Conservation (phyloP, 2,888 invertebrate genomes). For the Cheilosia scutellata region DNA sequence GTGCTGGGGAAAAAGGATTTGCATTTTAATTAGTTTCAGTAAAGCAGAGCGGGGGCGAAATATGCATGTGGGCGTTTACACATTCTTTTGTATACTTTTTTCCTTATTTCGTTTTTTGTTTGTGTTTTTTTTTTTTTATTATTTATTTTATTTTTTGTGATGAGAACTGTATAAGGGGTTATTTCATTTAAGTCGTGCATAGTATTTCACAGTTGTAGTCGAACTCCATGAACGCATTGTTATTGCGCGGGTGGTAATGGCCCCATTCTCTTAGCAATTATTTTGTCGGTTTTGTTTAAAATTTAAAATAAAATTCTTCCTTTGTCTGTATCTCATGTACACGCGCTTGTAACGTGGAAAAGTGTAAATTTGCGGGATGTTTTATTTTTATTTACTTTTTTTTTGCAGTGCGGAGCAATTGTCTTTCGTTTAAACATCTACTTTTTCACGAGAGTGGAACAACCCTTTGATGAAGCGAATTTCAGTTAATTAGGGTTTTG, state of each 20-base stretch:
- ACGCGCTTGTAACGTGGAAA: slow-evolving; percentile 31
- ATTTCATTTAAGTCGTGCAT: slow-evolving; percentile 53
- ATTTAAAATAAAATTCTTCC: slow-evolving; percentile 46
- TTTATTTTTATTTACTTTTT: slow-evolving; percentile 10
- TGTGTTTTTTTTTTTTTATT: slow-evolving; percentile 2
- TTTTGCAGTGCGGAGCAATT: slow-evolving; percentile 45
- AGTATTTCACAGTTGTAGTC: slow-evolving; percentile 59
- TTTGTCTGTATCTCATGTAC: slow-evolving; percentile 16
- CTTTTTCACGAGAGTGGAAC: slow-evolving; percentile 47
- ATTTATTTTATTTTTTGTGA: slow-evolving; percentile 17
- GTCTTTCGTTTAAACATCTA: slow-evolving; percentile 57
- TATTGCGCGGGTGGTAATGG: slow-evolving; percentile 39
- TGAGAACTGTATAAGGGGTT: slow-evolving; percentile 41
- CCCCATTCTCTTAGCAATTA: slow-evolving; percentile 51
- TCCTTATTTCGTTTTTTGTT: slow-evolving; percentile 13
- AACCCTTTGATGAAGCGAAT: slow-evolving; percentile 58
- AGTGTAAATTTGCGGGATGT: slow-evolving; percentile 60
- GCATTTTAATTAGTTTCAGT: slow-evolving; percentile 69
- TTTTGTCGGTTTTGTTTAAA: slow-evolving; percentile 63
- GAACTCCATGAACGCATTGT: slow-evolving; percentile 56
- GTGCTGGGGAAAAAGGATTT: slow-evolving; percentile 57
- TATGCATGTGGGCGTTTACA: slow-evolving; percentile 51
- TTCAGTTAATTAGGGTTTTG: slow-evolving; percentile 73
- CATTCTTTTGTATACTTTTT: slow-evolving; percentile 62
- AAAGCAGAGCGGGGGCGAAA: slow-evolving; percentile 12